A percentile compares a stretch with the other conserved stretches of the same genome.
phyloP scores from a whole-genome alignment of 2,797 vertebrate species.

The Philypnodon macrostomus region DNA sequence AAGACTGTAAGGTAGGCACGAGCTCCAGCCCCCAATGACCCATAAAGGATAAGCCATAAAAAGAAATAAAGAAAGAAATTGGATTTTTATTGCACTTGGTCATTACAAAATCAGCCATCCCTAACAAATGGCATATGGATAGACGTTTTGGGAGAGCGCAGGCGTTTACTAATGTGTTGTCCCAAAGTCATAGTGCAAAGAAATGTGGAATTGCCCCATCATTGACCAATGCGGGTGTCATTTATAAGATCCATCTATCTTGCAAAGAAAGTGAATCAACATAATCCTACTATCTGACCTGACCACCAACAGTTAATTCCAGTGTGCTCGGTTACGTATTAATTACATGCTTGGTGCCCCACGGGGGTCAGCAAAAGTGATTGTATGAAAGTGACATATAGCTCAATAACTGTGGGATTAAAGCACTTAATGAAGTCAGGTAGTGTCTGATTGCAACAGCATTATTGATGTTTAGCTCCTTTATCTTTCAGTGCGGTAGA shows the following conservation, averaged over 20 bases:
- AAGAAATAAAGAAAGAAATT: constrained; percentile 8
- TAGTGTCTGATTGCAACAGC: no score
- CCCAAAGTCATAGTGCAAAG: no score
- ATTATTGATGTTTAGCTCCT: no score
- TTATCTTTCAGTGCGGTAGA: not conserved
- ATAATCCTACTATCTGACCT: no score
- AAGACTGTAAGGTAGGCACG: constrained; percentile 3
- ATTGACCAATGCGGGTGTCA: no score
- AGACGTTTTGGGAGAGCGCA: not conserved
- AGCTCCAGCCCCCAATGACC: constrained; percentile 3
- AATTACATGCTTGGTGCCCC: not conserved
- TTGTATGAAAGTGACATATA: constrained; percentile 6
- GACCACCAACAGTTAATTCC: no score
- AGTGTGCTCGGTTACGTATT: no score
- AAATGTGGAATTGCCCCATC: no score
- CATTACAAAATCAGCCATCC: constrained; percentile 5
- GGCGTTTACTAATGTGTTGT: not conserved
- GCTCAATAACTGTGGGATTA: constrained; percentile 2
- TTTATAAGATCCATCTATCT: no score
- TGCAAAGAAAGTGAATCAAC: no score
- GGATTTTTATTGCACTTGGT: constrained; percentile 6
- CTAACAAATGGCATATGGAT: not conserved
- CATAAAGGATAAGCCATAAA: constrained; percentile 9
- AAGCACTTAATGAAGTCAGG: constrained; percentile 3
- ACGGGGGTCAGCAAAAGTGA: not conserved